These are phyloP conservation scores for Bombus superbus DNA, from an alignment of 1,140 invertebrate genomes.

Conservation along the genomic window DNA sequence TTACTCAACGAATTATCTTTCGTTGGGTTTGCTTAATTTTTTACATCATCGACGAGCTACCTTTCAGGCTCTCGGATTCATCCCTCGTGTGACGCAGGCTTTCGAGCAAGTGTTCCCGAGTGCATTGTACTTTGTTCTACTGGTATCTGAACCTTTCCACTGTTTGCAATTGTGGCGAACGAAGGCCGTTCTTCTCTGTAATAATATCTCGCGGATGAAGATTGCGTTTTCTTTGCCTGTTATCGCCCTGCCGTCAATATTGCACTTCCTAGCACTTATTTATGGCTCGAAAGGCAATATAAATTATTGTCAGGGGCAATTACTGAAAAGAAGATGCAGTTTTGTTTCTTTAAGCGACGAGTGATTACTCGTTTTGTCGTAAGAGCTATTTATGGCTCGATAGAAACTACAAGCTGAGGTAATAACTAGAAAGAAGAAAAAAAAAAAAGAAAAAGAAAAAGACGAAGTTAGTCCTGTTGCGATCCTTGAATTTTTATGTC, in stretches of 20 bases:
- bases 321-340: too few relatives aligned
- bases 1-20: neutral
- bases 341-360: neutral
- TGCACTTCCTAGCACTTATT: neutral
- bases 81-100: neutral
- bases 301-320: neutral
- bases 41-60: neutral
- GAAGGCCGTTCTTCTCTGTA: slow-evolving; percentile 3
- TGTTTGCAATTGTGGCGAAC: slow-evolving; percentile 31
- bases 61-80: neutral
- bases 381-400: neutral
- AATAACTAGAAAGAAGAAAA: too few relatives aligned
- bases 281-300: neutral
- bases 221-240: slow-evolving; percentile 1
- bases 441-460: too few relatives aligned
- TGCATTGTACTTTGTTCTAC: slow-evolving; percentile 17
- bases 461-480: too few relatives aligned
- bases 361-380: neutral
- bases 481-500: too few relatives aligned
- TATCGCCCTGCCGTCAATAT: neutral
- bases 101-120: slow-evolving; percentile 3
- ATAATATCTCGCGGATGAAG: slow-evolving; percentile 29
- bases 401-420: too few relatives aligned
- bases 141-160: slow-evolving; percentile 7
- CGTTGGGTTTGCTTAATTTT: neutral